A percentile compares a stretch with the other conserved stretches of the same genome.
phyloP scores from a whole-genome alignment of 1,140 invertebrate genomes.

The Dendroctonus ponderosae region DNA sequence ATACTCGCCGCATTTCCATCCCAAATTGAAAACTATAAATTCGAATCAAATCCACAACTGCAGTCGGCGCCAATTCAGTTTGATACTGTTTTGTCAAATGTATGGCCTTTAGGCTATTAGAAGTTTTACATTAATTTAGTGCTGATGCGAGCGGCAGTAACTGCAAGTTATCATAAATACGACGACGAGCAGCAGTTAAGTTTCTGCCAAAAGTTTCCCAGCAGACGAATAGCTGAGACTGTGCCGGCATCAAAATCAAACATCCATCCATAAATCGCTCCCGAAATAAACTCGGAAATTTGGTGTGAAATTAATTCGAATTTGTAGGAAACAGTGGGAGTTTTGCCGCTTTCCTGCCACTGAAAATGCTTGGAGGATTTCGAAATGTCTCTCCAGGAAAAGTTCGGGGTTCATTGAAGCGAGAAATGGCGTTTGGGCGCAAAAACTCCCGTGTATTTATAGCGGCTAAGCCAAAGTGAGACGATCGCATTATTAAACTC shows the following conservation, averaged over 20 bases:
- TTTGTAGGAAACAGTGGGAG: background rate
- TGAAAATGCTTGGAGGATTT: background rate
- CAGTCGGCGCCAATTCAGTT: no score
- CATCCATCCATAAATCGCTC: background rate
- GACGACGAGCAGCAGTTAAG: no score
- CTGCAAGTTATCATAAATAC: no score
- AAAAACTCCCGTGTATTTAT: constrained; percentile 20
- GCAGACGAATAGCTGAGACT: background rate
- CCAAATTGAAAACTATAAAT: constrained; percentile 14
- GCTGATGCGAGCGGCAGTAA: no score
- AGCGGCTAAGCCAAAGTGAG: constrained; percentile 7
- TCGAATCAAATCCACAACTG: background rate
- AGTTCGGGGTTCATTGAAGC: background rate
- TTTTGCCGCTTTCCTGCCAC: background rate
- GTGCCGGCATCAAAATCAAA: background rate
- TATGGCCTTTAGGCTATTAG: no score
- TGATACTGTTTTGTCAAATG: no score
- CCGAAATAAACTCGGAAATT: background rate
- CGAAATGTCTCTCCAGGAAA: background rate
- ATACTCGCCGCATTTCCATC: background rate
- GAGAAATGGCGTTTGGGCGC: background rate
- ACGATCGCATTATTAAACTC: constrained; percentile 24
- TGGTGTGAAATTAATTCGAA: background rate
- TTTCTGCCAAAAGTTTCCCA: no score
- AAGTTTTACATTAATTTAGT: no score